phyloP scores from a whole-genome alignment of 2,888 invertebrate species.

The Falcaria lacertinaria region DNA sequence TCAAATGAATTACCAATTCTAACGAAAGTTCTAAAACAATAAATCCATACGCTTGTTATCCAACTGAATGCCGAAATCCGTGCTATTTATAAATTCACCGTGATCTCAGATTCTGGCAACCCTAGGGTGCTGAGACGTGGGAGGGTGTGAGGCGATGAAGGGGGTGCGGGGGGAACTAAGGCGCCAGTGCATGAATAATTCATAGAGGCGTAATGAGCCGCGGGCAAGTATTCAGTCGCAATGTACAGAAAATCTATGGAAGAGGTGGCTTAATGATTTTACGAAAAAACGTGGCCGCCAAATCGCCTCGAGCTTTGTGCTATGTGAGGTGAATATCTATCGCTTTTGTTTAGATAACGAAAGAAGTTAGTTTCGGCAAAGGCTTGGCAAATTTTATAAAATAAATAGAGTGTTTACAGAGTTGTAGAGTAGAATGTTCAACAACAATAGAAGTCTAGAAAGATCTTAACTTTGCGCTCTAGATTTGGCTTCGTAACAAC shows the following conservation, averaged over 20 bases:
- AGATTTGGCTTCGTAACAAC: too few relatives aligned
- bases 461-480: too few relatives aligned
- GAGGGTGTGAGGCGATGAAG: slow-evolving; percentile 8
- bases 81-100: not conserved
- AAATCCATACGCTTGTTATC: not conserved
- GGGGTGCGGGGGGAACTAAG: slow-evolving; percentile 22
- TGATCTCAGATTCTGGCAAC: slow-evolving; percentile 1
- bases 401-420: too few relatives aligned
- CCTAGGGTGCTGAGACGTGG: not conserved
- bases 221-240: slow-evolving; percentile 53
- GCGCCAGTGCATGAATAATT: slow-evolving; percentile 64
- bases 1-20: not conserved
- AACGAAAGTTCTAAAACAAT: not conserved
- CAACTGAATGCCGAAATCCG: not conserved
- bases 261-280: slow-evolving; percentile 42
- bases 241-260: slow-evolving; percentile 41
- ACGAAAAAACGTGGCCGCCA: slow-evolving; percentile 28
- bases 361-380: too few relatives aligned
- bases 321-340: slow-evolving; percentile 5
- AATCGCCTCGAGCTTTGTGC: slow-evolving; percentile 5
- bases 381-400: too few relatives aligned
- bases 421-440: too few relatives aligned
- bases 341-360: not conserved
- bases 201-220: slow-evolving; percentile 68
- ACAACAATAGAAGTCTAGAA: too few relatives aligned